These are phyloP conservation scores for Ceraclea dissimilis DNA, from an alignment of 2,888 invertebrate species.

Conservation along the genomic window DNA sequence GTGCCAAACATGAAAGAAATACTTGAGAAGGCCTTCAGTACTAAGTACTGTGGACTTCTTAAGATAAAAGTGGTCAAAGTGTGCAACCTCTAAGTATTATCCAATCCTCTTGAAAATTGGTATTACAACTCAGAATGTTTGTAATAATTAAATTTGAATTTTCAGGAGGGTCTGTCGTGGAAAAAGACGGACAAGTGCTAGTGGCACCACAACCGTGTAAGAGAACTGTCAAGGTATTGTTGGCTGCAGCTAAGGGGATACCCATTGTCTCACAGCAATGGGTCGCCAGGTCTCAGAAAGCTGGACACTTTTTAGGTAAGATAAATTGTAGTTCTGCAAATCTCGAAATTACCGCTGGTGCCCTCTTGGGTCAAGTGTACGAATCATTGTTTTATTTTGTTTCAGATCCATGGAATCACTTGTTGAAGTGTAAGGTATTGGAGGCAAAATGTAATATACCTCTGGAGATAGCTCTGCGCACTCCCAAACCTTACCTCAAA, in stretches of 20 bases:
- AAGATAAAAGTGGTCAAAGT: too few relatives aligned
- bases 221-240: conserved; percentile 14
- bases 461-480: conserved; percentile 31
- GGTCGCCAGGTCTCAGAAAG: conserved; percentile 24
- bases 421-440: conserved; percentile 42
- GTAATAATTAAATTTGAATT: conserved; percentile 5
- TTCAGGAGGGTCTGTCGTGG: conserved; percentile 50
- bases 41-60: too few relatives aligned
- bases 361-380: background rate
- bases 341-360: background rate
- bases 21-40: too few relatives aligned
- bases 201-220: conserved; percentile 5
- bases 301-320: conserved; percentile 35
- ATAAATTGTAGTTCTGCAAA: background rate
- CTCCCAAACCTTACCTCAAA: conserved; percentile 27
- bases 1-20: too few relatives aligned
- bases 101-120: too few relatives aligned
- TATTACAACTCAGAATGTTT: background rate
- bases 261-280: conserved; percentile 13
- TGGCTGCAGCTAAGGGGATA: conserved; percentile 11
- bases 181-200: conserved; percentile 31
- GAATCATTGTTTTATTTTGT: background rate
- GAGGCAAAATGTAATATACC: conserved; percentile 47
- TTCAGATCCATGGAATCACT: conserved; percentile 51
- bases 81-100: too few relatives aligned